These are phyloP conservation scores for Lacerta viridis DNA, from an alignment of 2,797 vertebrate species.

Conservation along the genomic window DNA sequence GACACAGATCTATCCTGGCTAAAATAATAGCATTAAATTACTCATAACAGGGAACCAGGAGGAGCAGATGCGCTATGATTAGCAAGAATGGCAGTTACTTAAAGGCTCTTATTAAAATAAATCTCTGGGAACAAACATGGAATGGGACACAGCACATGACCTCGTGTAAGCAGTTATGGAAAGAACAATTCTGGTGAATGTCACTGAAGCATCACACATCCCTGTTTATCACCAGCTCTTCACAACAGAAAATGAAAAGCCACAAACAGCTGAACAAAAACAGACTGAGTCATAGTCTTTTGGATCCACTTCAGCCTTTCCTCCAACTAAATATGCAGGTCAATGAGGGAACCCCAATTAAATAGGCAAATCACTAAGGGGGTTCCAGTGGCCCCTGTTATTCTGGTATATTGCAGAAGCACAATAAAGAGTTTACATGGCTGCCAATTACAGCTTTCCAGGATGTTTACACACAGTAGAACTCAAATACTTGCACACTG, in stretches of 20 bases:
- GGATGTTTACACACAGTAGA: neutral
- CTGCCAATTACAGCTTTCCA: neutral
- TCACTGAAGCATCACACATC: conserved; percentile 54
- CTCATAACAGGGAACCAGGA: conserved; percentile 73
- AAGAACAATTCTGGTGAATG: conserved; percentile 66
- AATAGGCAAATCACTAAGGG: neutral
- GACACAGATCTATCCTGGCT: conserved; percentile 76
- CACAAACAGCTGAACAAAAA: conserved; percentile 37
- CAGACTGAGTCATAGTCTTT: neutral
- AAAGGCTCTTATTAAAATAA: conserved; percentile 77
- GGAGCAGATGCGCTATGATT: conserved; percentile 77
- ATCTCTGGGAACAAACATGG: conserved; percentile 68
- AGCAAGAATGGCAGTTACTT: conserved; percentile 77
- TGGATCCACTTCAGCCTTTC: neutral
- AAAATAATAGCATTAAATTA: conserved; percentile 80
- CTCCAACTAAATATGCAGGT: neutral
- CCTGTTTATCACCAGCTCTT: conserved; percentile 59
- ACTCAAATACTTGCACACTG: no score
- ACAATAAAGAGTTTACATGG: no score
- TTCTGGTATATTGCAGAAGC: conserved; percentile 3
- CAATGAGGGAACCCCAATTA: fast-evolving
- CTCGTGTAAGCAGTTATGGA: conserved; percentile 58
- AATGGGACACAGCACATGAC: conserved; percentile 68
- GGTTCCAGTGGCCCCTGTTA: fast-evolving
- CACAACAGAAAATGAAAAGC: conserved; percentile 27